Conservation (phyloP, 2,797 vertebrate genomes). For the Menidia menidia region DNA sequence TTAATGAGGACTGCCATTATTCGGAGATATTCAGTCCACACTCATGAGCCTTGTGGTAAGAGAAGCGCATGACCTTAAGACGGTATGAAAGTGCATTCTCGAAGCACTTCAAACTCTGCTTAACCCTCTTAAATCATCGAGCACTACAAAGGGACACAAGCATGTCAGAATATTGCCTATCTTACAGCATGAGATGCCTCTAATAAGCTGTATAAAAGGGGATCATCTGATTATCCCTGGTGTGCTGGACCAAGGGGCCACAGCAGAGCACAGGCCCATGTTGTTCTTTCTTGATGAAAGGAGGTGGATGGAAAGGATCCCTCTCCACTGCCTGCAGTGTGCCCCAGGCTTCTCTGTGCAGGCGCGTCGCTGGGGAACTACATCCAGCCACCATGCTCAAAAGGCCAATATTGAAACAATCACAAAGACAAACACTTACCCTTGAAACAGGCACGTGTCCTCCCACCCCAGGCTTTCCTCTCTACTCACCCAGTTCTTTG, state of each 20-base stretch:
- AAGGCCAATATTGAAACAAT: constrained; percentile 82
- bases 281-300: constrained; percentile 83
- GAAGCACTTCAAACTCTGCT: constrained; percentile 68
- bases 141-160: constrained; percentile 69
- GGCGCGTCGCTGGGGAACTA: constrained; percentile 62
- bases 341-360: constrained; percentile 73
- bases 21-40: constrained; percentile 51
- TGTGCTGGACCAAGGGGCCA: constrained; percentile 73
- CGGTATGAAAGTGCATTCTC: constrained; percentile 56
- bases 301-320: constrained; percentile 76
- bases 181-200: constrained; percentile 74
- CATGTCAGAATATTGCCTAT: constrained; percentile 73
- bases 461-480: constrained; percentile 59
- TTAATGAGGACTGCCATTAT: constrained; percentile 64
- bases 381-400: constrained; percentile 69
- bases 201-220: constrained; percentile 84
- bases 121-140: constrained; percentile 71
- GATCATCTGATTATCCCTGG: constrained; percentile 82
- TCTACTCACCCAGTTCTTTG: constrained; percentile 42
- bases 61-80: constrained; percentile 69
- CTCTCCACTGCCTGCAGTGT: constrained; percentile 78
- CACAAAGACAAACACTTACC: constrained; percentile 77
- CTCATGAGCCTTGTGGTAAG: constrained; percentile 46
- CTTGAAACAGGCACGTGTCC: constrained; percentile 75
- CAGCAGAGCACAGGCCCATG: constrained; percentile 65